A percentile compares a stretch with the other conserved stretches of the same genome.
Conservation (phyloP, 2,888 invertebrate genomes). For the Eretmocerus hayati region DNA sequence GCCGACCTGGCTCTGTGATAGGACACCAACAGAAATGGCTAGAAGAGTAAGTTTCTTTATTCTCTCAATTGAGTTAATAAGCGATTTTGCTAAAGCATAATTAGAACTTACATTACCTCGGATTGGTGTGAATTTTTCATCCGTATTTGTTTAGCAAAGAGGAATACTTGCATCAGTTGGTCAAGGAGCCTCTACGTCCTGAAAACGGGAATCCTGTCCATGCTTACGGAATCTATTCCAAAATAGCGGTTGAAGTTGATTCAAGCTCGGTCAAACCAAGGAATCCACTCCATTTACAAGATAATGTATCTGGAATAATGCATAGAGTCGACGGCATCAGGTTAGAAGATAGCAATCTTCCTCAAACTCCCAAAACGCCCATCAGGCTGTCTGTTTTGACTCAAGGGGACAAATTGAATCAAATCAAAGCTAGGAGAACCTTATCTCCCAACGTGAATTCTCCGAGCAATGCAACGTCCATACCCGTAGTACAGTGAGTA, state of each 20-base stretch:
- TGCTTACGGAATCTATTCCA: slow-evolving; percentile 41
- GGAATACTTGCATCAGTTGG: slow-evolving; percentile 33
- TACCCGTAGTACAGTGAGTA: slow-evolving; percentile 40
- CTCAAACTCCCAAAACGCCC: slow-evolving; percentile 21
- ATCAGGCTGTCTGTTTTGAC: slow-evolving; percentile 33
- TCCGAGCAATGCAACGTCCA: slow-evolving; percentile 30
- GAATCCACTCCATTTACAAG: slow-evolving; percentile 30
- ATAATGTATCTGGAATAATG: slow-evolving; percentile 43
- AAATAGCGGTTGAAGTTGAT: slow-evolving; percentile 28
- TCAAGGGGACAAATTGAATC: slow-evolving; percentile 56
- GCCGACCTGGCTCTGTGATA: slow-evolving; percentile 96
- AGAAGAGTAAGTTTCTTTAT: slow-evolving; percentile 40
- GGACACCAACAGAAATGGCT: slow-evolving; percentile 96
- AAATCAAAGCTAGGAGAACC: slow-evolving; percentile 40
- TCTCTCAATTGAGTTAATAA: neutral
- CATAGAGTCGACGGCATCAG: slow-evolving; percentile 43
- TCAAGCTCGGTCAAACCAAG: slow-evolving; percentile 27
- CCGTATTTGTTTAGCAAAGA: too few species aligned
- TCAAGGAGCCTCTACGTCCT: slow-evolving; percentile 35
- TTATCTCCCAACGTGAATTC: slow-evolving; percentile 30
- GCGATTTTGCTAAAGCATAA: too few species aligned
- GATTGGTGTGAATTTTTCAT: too few species aligned
- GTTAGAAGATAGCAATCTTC: slow-evolving; percentile 36
- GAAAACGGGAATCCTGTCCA: slow-evolving; percentile 42
- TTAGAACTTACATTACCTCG: too few species aligned